phyloP scores from a whole-genome alignment of 2,888 invertebrate species.

The Pachliopta kotzebuea region DNA sequence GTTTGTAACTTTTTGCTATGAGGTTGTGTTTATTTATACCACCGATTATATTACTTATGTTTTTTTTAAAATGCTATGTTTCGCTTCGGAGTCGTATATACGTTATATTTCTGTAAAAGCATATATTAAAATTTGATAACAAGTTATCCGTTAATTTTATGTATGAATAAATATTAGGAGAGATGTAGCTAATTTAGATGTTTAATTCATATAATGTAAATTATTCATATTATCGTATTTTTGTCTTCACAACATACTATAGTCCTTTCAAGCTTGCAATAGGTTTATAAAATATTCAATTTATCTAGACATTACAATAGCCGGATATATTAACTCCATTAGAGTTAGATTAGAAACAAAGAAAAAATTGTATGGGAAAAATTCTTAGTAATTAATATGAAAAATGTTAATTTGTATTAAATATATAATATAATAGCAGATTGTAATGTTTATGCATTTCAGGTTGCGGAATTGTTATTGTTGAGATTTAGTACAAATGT shows the following conservation, averaged over 20 bases:
- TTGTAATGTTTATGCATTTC: constrained; percentile 42
- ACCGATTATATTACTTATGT: constrained; percentile 17
- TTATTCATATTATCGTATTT: not conserved
- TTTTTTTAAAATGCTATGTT: not conserved
- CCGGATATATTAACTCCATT: not conserved
- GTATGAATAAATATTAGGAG: not conserved
- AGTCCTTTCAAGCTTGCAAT: constrained; percentile 6
- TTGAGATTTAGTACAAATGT: constrained; percentile 57
- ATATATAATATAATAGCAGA: not conserved
- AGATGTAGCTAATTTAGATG: not conserved
- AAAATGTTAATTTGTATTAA: not conserved
- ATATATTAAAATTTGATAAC: not conserved
- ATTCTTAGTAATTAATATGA: not conserved
- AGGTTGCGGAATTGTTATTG: constrained; percentile 33
- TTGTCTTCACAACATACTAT: not conserved
- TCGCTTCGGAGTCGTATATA: not conserved
- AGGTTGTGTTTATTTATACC: constrained; percentile 8
- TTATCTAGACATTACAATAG: not conserved
- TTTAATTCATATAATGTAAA: not conserved
- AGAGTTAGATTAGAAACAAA: not conserved
- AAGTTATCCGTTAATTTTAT: not conserved
- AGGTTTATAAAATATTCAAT: not conserved
- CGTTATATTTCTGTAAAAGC: not conserved
- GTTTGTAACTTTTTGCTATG: not conserved
- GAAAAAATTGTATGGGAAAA: not conserved